Conservation (phyloP, 2,797 vertebrate genomes). For the Cephalopachus bancanus region DNA sequence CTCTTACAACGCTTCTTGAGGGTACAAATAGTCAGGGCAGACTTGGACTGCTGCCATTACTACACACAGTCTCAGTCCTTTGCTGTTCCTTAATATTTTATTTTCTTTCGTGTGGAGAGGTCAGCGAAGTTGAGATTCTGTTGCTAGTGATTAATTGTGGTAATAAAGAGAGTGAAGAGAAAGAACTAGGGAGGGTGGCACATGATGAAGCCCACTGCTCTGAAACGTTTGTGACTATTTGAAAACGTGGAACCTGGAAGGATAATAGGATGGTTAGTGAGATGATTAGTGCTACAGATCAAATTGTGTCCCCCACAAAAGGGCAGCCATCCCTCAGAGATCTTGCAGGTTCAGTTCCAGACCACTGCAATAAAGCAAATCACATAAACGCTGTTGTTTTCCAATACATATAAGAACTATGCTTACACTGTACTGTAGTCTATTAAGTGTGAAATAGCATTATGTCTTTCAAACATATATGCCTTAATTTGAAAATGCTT, state of each 20-base stretch:
- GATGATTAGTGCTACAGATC: background rate
- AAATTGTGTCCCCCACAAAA: background rate
- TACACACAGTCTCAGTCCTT: background rate
- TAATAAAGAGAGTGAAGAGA: slow-evolving; percentile 61
- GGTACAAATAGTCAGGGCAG: background rate
- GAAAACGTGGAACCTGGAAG: slow-evolving; percentile 50
- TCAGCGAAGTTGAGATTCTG: slow-evolving; percentile 67
- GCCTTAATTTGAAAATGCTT: background rate
- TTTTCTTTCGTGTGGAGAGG: slow-evolving; percentile 75
- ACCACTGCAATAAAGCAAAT: background rate
- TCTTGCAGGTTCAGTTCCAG: background rate
- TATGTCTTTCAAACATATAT: background rate
- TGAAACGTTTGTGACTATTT: slow-evolving; percentile 57
- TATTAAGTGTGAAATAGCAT: background rate
- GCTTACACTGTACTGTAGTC: background rate
- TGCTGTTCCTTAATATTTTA: slow-evolving; percentile 33
- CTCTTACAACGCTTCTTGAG: background rate
- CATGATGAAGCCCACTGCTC: too few species aligned
- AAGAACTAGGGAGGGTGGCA: background rate
- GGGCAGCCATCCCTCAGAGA: background rate
- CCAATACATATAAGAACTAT: background rate
- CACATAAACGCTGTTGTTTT: background rate
- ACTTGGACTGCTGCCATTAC: background rate
- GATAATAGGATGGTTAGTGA: slow-evolving; percentile 46
- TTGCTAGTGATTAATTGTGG: slow-evolving; percentile 75